Evolutionary conservation across 2,797 vertebrate genomes (phyloP).

Genomic region (Schizopygopsis pylzovi): DNA sequence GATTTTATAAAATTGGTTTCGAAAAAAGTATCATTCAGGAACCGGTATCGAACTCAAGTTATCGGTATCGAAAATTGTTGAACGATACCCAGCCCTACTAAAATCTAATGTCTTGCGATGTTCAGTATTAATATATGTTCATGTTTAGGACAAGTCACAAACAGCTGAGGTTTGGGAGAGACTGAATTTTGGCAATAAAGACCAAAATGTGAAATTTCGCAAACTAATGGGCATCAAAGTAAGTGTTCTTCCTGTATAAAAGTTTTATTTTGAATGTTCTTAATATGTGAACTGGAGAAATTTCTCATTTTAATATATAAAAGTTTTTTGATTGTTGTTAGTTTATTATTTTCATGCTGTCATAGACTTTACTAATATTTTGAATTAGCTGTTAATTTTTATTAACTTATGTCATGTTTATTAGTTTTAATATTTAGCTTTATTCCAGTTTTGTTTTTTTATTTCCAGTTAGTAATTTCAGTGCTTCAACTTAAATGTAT

Average conservation of each 20-base stretch:
- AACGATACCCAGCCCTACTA: too few relatives aligned
- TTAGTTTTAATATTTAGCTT: background rate
- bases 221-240: conserved; percentile 99
- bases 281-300: background rate
- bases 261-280: conserved; percentile 24
- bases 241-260: conserved; percentile 58
- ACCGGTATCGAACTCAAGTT: too few relatives aligned
- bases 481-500: background rate
- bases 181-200: conserved; percentile 98
- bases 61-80: too few relatives aligned
- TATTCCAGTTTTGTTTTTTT: background rate
- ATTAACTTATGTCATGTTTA: background rate
- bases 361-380: background rate
- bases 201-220: conserved; percentile 99
- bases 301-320: background rate
- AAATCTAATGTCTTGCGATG: background rate
- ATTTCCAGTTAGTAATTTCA: background rate
- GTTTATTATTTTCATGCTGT: background rate
- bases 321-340: background rate
- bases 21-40: too few relatives aligned
- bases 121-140: background rate
- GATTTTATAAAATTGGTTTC: too few relatives aligned
- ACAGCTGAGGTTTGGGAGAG: conserved; percentile 99
- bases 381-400: background rate
- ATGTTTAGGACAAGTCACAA: conserved; percentile 91